These are phyloP conservation scores for Branchellion lobata DNA, from an alignment of 2,888 invertebrate genomes.

Conservation along the genomic window DNA sequence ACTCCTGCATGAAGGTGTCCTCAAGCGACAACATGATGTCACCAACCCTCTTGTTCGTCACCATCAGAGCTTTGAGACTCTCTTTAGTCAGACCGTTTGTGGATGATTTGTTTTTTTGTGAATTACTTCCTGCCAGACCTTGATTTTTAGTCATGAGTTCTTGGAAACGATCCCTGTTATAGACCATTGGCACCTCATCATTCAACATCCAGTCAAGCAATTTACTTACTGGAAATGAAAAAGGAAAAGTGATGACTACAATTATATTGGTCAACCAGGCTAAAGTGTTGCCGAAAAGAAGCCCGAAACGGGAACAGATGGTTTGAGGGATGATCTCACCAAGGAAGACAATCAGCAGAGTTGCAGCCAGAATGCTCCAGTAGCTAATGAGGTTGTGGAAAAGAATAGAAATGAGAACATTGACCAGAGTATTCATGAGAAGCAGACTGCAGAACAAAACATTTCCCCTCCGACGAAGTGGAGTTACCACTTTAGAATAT, in stretches of 20 bases:
- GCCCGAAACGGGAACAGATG: conserved; percentile 87
- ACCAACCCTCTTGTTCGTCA: conserved; percentile 86
- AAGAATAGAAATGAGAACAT: conserved; percentile 90
- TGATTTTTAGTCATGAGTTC: conserved; percentile 72
- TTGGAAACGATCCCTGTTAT: conserved; percentile 90
- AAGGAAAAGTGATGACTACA: conserved; percentile 87
- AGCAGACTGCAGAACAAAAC: conserved; percentile 75
- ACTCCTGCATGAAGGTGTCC: conserved; percentile 92
- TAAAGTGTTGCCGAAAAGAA: conserved; percentile 94
- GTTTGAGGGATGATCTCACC: conserved; percentile 96
- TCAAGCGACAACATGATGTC: conserved; percentile 93
- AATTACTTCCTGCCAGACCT: conserved; percentile 56
- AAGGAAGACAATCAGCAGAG: conserved; percentile 87
- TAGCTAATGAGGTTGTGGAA: conserved; percentile 83
- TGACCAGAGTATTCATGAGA: conserved; percentile 85
- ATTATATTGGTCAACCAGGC: conserved; percentile 87
- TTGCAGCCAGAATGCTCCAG: conserved; percentile 85
- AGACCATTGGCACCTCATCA: conserved; percentile 94
- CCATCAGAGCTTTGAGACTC: conserved; percentile 90
- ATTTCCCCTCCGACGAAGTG: conserved; percentile 89
- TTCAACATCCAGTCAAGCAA: conserved; percentile 84
- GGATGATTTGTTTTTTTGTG: conserved; percentile 56
- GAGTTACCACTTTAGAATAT: conserved; percentile 81
- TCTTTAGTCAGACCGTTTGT: conserved; percentile 67
- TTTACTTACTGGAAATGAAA: conserved; percentile 84